Evolutionary conservation across 2,113 vertebrate species (phyloP), one percentile per base, ranked within the genome.

Genomic region (Lophura nycthemera): DNA sequence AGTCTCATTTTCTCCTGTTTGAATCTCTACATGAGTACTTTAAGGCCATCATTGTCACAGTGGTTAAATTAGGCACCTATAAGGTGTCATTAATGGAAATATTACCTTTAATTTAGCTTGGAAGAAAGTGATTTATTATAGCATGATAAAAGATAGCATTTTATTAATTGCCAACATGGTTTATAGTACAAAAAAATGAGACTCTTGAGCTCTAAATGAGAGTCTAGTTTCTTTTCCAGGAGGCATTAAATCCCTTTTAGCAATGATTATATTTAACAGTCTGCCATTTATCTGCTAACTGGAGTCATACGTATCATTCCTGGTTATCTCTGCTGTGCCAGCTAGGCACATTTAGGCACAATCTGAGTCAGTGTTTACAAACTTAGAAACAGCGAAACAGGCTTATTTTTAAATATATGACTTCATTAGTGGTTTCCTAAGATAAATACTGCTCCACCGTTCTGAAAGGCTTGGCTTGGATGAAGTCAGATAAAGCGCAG

Each of bases 41-140:
- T 88, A 70, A 77, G 69, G 79, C 77, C 89, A 83, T 95, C 43
- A 81, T 86, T 92, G 65, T 91, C 80, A 72, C 25, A 43, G 25
- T 77, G n/a, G 29, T 81, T 92, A 91, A 86, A 89, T 80, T 80
- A 91, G 52, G 20, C 38, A 86, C 69, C 45, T 88, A 61, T 83
- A 85, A 86, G 64, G 4, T 91, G 83, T 90, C 60, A 75, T 80
- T 92, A 85, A 52, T 18, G 81, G 73, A 95, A 94, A 69, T 67
- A 94, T 67, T 93, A 87, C 63, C 74, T 83, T 85, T 86, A 88
- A 93, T 95, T 92, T 89, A 65, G 30, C 40, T 83, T 71, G 22
- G 52, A 60, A 90, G 45, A 95, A 93, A 92, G 54, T 71, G 21
- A 89, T 95, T 88, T 88, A 69, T 83, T 83, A 56, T 50, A 88